Conservation (phyloP, 2,113 vertebrate genomes). For the Otolemur garnettii region DNA sequence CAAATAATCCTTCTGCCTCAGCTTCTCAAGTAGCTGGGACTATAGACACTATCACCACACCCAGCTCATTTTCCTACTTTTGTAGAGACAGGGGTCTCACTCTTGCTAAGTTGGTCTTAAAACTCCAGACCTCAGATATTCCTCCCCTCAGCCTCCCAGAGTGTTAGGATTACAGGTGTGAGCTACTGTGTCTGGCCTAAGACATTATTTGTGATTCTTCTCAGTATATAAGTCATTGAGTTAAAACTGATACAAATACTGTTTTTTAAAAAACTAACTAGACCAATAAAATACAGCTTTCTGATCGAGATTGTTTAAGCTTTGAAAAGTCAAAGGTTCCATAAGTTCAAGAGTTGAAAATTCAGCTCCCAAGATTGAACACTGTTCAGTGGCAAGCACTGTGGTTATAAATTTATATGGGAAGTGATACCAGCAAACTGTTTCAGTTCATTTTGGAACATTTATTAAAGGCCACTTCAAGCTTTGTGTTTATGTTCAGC, state of each 20-base stretch:
- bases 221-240: background rate
- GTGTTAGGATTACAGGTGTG: too few species aligned
- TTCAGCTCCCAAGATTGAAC: background rate
- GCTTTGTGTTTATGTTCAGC: background rate
- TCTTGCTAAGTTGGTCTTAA: too few species aligned
- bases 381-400: background rate
- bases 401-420: background rate
- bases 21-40: too few species aligned
- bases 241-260: conserved; percentile 13
- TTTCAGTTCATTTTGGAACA: background rate
- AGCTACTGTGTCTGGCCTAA: too few species aligned
- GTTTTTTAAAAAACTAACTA: background rate
- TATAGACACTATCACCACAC: too few species aligned
- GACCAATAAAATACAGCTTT: conserved; percentile 6
- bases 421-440: background rate
- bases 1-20: too few species aligned
- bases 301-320: background rate
- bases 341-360: conserved; percentile 44
- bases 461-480: background rate
- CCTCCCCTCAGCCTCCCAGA: too few species aligned
- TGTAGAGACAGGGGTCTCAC: too few species aligned
- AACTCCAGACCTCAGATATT: too few species aligned
- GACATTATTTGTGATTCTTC: conserved; percentile 12
- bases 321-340: conserved; percentile 15
- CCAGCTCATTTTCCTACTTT: too few species aligned